Base-by-base conservation (phyloP, 1,140 invertebrate species). In the Formica selysi region DNA sequence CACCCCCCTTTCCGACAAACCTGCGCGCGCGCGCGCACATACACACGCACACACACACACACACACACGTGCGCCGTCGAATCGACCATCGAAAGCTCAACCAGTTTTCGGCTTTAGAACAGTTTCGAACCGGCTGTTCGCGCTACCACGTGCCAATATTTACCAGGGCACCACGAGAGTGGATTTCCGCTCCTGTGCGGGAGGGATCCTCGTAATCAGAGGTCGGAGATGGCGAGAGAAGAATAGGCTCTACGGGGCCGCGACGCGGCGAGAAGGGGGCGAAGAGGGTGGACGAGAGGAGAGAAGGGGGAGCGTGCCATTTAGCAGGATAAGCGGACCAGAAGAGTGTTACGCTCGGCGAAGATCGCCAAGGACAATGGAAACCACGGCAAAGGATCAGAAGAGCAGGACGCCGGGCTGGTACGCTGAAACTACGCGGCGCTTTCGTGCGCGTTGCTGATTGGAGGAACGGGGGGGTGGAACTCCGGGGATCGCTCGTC, bases 361-460 rank as follows among this genome's bases (percentile, higher is more conserved):
- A 92, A 89, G 90, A 86, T 89, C 87, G 87, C 81, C 88, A 91
- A 94, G 93, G 93, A 94, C 94, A 94, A 94, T 93, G 91, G 91
- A 94, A 91, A 89, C 91, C 91, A 91, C 89, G 91, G 85, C 88
- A 88, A 76, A 79, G 88, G 90, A 95, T 91, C 94, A 95, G 93
- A 94, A 92, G 44, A 95, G 85, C 93, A 95, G 93, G 90, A 94
- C 86, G 90, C 32, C 57, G 19, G 61, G 84, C 13, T 90, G 90
- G 91, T 92, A 73, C 61, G 22, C 76, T 51, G 88, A 79, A 73
- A 76, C n/a, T 71, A 65, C 29, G 22, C 41, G 51, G 61, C 61
- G 81, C 73, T 84, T 86, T 88, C 67, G 62, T 85, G 48, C 86
- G 62, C 48, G 67, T 2, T 61, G 61, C 87, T 88, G 89, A 91